phyloP scores from a whole-genome alignment of 2,797 vertebrate species.

The Crocodylus rhombifer region DNA sequence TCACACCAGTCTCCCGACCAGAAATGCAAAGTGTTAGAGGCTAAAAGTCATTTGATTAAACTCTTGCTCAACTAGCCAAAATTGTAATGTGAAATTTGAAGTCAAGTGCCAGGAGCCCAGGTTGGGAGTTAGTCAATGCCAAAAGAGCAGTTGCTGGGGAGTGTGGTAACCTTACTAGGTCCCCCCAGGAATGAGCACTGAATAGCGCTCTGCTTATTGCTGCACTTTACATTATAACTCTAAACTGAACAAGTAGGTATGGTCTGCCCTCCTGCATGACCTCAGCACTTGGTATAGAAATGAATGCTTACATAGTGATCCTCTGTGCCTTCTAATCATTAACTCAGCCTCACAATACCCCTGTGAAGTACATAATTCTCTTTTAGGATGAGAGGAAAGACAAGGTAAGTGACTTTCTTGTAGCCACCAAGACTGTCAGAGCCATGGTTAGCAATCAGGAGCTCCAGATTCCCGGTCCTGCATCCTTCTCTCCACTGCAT shows the following conservation, averaged over 20 bases:
- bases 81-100: not conserved
- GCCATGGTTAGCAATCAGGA: conserved; percentile 4
- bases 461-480: conserved; percentile 30
- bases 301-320: not conserved
- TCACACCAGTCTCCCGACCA: not conserved
- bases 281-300: not conserved
- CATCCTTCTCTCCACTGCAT: conserved; percentile 22
- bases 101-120: not conserved
- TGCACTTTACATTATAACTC: not conserved
- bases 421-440: not conserved
- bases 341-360: not conserved
- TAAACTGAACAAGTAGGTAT: not conserved
- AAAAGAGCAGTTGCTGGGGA: not conserved
- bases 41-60: not conserved
- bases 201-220: not conserved
- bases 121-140: not conserved
- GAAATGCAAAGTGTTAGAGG: not conserved
- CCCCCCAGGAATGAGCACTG: not conserved
- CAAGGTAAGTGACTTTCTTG: not conserved
- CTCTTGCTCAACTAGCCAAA: not conserved
- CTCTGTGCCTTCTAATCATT: not conserved
- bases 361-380: not conserved
- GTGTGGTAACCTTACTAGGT: not conserved
- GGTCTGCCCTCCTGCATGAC: not conserved
- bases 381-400: not conserved